Conservation (phyloP, 2,113 vertebrate genomes). For the Ivindomyrus marchei region DNA sequence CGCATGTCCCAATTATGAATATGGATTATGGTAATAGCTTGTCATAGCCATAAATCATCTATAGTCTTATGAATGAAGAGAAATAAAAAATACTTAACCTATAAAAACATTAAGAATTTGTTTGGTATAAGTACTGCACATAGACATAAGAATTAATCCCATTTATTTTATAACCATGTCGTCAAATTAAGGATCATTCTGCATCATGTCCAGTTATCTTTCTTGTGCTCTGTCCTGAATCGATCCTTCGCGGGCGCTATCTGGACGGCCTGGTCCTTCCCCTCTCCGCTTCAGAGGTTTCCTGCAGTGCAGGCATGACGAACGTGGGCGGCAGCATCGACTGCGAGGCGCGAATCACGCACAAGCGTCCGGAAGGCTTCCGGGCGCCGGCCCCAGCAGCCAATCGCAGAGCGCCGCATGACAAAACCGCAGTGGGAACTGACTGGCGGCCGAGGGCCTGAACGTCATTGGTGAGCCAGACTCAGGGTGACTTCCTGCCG, state of each 20-base stretch:
- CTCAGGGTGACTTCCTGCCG: not conserved
- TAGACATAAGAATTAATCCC: not conserved
- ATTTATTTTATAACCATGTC: not conserved
- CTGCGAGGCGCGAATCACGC: not conserved
- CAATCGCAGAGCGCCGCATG: not conserved
- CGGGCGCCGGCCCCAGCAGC: not conserved
- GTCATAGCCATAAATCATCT: not conserved
- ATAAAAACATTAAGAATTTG: not conserved
- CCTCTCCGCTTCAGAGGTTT: not conserved
- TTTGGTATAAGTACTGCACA: not conserved
- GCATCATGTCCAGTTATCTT: not conserved
- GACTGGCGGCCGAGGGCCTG: not conserved
- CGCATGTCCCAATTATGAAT: not conserved
- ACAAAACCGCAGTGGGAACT: not conserved
- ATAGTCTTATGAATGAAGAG: not conserved
- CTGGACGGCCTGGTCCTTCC: not conserved
- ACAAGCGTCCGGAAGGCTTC: not conserved
- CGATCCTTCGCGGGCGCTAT: not conserved
- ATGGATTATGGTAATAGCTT: not conserved
- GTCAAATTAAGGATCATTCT: not conserved
- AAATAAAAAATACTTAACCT: not conserved
- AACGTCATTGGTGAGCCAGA: not conserved
- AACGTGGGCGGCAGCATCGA: not conserved
- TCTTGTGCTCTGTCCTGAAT: not conserved
- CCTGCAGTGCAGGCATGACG: not conserved